Evolutionary conservation across 2,888 invertebrate species (phyloP).

Genomic region (Acleris cristana): DNA sequence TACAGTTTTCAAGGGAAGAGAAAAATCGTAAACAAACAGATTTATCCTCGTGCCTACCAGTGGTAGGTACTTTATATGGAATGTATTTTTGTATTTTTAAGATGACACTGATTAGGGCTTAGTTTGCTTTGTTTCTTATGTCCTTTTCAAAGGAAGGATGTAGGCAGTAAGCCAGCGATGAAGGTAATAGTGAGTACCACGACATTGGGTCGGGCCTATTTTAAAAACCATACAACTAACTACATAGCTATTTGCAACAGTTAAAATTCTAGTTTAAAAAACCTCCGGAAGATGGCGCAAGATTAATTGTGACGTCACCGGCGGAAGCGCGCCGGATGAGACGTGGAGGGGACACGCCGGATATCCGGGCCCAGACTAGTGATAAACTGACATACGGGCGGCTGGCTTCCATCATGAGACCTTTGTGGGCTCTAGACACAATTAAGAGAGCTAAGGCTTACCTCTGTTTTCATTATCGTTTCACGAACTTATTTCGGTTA

Average conservation of each 20-base stretch:
- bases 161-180: too few relatives aligned
- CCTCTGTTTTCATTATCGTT: not conserved
- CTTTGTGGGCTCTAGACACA: not conserved
- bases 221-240: not conserved
- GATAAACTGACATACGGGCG: conserved; percentile 65
- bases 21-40: too few relatives aligned
- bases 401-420: conserved; percentile 31
- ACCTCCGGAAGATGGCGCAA: conserved; percentile 57
- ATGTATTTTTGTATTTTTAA: too few relatives aligned
- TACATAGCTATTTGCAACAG: conserved; percentile 2
- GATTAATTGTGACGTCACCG: conserved; percentile 66
- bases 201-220: not conserved
- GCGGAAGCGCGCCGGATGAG: conserved; percentile 48
- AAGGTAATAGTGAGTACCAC: too few relatives aligned
- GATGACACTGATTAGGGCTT: too few relatives aligned
- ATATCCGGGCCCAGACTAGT: conserved; percentile 46
- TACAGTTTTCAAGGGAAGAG: too few relatives aligned
- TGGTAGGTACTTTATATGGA: too few relatives aligned
- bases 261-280: conserved; percentile 43
- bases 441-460: not conserved
- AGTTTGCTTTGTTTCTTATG: too few relatives aligned
- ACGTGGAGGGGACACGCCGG: conserved; percentile 40
- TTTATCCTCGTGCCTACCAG: too few relatives aligned
- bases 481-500: not conserved
- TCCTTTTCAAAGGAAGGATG: too few relatives aligned